Evolutionary conservation across 2,888 invertebrate species (phyloP), one percentile per base, ranked within the genome.

Genomic region (Zygogramma bicolorata): DNA sequence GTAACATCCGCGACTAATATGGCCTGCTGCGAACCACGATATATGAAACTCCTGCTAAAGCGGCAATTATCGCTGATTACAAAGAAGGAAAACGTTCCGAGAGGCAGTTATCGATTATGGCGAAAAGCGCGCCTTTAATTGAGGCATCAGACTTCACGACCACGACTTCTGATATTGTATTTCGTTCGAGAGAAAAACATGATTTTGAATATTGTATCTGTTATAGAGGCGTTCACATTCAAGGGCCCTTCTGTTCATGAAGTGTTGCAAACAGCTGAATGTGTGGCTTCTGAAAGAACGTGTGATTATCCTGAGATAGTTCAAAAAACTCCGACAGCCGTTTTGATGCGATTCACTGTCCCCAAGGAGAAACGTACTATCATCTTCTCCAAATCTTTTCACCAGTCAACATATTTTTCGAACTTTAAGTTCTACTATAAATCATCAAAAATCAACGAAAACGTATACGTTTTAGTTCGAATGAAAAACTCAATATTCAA

Each of bases 21-120:
- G 53, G 53, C 53, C 53, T 53, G 53, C 27, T 27, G 53, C 53
- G 27, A 53, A 25, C 27, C 70, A 71, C 71, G 63, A 71, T 67
- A 68, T 68, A 60, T 68, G 65, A 68, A 60, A 67, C 71, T 71
- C 68, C 59, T 31, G 65, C 68, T 63, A 71, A 71, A 57, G 65
- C 62, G 62, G 66, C 71, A 71, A 71, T 71, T 71, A 71, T 34
- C 29, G 71, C 27, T 38, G 71, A 67, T 71, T 27, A 40, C 46
- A 42, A 67, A 49, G 27, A 70, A 65, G 58, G 42, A 20, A 40
- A 46, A 38, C 62, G 38, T 53, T 53, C 25, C 13, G 53, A 53
- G 53, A 53, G 53, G 27, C 53, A 13, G 53, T n/a, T 53, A 53
- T 53, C 53, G 53, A 53, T 53, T 53, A 27, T 53, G 25, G 25